Percentiles rank a stretch among this genome's conserved stretches.
Conservation (phyloP, 2,797 vertebrate species). For the Acrossocheilus wenchowensis region DNA sequence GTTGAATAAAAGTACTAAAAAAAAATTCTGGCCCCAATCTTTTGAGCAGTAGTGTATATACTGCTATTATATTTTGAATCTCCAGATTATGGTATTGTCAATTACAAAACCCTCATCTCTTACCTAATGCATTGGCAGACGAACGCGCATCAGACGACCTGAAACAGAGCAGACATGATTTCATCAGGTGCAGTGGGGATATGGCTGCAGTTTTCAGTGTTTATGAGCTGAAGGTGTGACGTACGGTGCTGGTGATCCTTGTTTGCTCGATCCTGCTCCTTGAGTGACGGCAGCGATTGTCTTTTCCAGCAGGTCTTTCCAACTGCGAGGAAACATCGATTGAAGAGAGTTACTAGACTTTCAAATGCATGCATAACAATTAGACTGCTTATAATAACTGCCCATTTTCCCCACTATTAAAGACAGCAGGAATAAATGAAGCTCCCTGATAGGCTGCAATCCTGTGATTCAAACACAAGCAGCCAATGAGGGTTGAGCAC, state of each 20-base stretch:
- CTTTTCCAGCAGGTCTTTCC: constrained; percentile 81
- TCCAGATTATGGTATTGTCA: neutral
- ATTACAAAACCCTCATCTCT: neutral
- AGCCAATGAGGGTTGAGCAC: neutral
- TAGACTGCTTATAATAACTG: neutral
- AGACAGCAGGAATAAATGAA: neutral
- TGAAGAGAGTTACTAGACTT: neutral
- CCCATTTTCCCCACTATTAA: neutral
- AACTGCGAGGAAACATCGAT: constrained; percentile 64
- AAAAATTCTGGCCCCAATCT: neutral
- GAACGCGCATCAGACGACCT: constrained; percentile 67
- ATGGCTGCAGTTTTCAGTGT: neutral
- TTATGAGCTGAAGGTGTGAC: constrained; percentile 30
- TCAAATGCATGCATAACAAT: neutral
- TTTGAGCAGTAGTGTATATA: neutral
- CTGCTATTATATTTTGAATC: neutral
- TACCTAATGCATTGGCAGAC: constrained; percentile 64
- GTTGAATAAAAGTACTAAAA: neutral
- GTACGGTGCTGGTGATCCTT: constrained; percentile 71
- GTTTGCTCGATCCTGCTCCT: constrained; percentile 64
- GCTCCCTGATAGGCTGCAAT: neutral
- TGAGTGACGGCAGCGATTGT: constrained; percentile 66
- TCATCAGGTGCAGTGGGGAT: neutral
- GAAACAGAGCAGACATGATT: neutral
- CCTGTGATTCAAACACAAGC: neutral